Percentiles rank a stretch among this genome's conserved stretches.
Evolutionary conservation across 2,888 invertebrate genomes (phyloP).

Genomic region (Caradrina clavipalpis): DNA sequence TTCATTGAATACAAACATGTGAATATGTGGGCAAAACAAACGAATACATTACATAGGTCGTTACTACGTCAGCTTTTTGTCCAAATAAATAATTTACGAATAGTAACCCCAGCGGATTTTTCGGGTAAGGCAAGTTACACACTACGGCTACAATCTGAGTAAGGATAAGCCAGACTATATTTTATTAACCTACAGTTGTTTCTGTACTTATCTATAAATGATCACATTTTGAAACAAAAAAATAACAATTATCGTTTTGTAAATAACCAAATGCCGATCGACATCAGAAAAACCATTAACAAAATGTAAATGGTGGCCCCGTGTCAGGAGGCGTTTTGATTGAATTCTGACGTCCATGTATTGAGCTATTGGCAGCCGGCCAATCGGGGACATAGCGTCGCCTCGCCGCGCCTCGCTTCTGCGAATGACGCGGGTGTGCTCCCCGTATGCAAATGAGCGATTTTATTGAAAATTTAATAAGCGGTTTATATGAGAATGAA

Average conservation of each 20-base stretch:
- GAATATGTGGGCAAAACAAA: conserved; percentile 44
- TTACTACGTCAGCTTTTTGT: conserved; percentile 51
- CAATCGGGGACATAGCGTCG: conserved; percentile 56
- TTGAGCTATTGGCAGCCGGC: conserved; percentile 61
- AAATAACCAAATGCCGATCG: conserved; percentile 2
- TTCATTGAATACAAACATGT: conserved; percentile 37
- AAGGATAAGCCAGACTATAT: conserved; percentile 14
- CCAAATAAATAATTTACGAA: conserved; percentile 51
- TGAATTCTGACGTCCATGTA: conserved; percentile 63
- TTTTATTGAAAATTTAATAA: conserved; percentile 64
- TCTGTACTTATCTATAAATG: neutral
- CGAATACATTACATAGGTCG: conserved; percentile 52
- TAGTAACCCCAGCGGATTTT: conserved; percentile 34
- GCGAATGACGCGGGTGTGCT: conserved; percentile 56
- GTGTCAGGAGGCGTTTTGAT: conserved; percentile 57
- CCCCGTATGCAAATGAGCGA: conserved; percentile 60
- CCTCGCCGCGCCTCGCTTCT: conserved; percentile 50
- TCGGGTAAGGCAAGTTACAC: conserved; percentile 25
- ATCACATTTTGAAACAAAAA: neutral
- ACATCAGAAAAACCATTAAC: conserved; percentile 54
- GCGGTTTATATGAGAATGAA: conserved; percentile 56
- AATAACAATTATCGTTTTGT: neutral
- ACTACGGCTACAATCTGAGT: neutral
- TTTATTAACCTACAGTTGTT: neutral
- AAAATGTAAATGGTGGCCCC: conserved; percentile 54